Percentiles rank a stretch among this genome's conserved stretches.
phyloP scores from a whole-genome alignment of 1,140 invertebrate genomes.

The Heliothis subflexa region DNA sequence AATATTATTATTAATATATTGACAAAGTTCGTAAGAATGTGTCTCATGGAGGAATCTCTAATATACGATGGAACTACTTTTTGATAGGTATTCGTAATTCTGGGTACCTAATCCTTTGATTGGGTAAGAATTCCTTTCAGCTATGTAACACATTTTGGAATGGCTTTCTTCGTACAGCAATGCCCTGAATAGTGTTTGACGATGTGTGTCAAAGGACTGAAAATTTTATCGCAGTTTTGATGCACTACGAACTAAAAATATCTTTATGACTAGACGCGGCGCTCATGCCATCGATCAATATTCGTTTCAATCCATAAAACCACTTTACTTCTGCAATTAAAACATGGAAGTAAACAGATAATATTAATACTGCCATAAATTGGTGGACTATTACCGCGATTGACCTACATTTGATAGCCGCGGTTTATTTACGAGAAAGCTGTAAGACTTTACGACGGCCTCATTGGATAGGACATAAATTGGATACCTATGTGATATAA shows the following conservation, averaged over 20 bases:
- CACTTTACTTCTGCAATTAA: not conserved
- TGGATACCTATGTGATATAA: conserved; percentile 14
- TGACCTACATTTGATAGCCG: conserved; percentile 34
- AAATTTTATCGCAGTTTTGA: not conserved
- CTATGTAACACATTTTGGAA: no score
- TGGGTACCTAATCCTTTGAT: no score
- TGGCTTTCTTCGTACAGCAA: no score
- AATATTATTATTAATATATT: no score
- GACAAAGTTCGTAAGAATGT: not conserved
- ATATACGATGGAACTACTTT: not conserved
- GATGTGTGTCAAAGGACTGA: no score
- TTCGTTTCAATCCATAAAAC: not conserved
- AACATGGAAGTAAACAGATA: conserved; percentile 5
- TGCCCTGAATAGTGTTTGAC: no score
- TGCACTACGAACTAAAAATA: not conserved
- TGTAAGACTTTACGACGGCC: conserved; percentile 18
- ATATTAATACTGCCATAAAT: conserved; percentile 16
- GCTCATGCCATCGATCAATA: not conserved
- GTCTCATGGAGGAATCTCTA: not conserved
- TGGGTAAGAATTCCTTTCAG: no score
- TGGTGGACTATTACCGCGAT: conserved; percentile 23
- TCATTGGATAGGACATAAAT: conserved; percentile 18
- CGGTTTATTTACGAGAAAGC: conserved; percentile 22
- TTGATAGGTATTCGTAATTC: not conserved
- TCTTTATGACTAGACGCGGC: not conserved